These are phyloP conservation scores for Rhopalosiphum padi DNA, from an alignment of 1,140 invertebrate genomes.

Conservation along the genomic window DNA sequence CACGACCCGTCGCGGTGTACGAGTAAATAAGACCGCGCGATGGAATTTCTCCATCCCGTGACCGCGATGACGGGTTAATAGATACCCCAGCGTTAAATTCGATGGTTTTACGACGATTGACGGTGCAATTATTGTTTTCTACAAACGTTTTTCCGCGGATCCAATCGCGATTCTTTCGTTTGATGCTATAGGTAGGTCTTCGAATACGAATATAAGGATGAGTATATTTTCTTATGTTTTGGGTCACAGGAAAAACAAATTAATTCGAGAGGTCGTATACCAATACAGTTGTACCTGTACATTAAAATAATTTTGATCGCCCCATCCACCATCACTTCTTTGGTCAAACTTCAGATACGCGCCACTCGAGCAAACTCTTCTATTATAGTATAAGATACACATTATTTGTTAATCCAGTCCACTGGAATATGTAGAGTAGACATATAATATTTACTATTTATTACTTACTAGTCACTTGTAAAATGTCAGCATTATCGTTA, in stretches of 20 bases:
- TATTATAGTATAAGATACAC: not conserved
- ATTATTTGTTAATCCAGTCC: not conserved
- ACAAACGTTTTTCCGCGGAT: too few species aligned
- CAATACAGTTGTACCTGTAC: not conserved
- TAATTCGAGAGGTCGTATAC: not conserved
- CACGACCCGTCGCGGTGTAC: too few species aligned
- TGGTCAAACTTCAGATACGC: not conserved
- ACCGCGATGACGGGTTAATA: not conserved
- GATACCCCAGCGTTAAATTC: not conserved
- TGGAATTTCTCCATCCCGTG: not conserved
- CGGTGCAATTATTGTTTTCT: not conserved
- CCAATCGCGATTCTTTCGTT: not conserved
- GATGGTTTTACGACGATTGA: not conserved
- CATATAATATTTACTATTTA: too few species aligned
- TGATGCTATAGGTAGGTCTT: not conserved
- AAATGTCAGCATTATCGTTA: not conserved
- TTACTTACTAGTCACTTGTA: too few species aligned
- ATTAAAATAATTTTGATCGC: not conserved
- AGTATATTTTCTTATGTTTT: not conserved
- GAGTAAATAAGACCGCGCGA: too few species aligned
- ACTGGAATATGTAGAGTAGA: not conserved
- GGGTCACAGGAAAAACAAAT: not conserved
- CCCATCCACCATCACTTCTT: not conserved
- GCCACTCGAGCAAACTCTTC: not conserved
- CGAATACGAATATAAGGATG: not conserved